These are phyloP conservation scores for Ceyx cyanopectus DNA, from an alignment of 2,113 vertebrate species.

Conservation along the genomic window DNA sequence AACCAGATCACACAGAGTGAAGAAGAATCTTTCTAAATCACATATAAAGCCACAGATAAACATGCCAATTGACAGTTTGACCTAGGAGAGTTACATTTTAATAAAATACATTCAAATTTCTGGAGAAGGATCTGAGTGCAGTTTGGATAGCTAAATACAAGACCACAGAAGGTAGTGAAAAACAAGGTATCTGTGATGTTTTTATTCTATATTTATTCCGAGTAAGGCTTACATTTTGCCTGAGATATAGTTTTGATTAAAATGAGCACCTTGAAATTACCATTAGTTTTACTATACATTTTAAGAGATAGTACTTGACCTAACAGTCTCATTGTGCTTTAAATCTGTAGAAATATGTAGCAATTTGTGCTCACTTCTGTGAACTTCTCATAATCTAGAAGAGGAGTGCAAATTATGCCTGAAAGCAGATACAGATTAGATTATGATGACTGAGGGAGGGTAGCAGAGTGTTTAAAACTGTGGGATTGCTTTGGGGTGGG, in stretches of 20 bases:
- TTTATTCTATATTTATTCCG: neutral
- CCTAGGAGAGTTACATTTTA: neutral
- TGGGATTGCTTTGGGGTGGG: neutral
- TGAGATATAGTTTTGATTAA: neutral
- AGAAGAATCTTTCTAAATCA: neutral
- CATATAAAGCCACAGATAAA: neutral
- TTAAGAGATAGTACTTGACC: neutral
- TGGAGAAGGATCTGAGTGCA: neutral
- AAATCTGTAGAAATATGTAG: neutral
- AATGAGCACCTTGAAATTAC: neutral
- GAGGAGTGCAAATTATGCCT: neutral
- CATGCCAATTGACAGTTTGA: neutral
- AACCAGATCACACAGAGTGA: neutral
- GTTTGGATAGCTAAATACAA: neutral
- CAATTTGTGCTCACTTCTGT: neutral
- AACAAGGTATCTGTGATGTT: neutral
- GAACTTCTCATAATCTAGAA: neutral
- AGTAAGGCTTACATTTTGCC: neutral
- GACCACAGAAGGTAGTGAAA: neutral
- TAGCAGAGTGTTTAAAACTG: neutral
- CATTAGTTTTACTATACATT: neutral
- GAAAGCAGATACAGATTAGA: neutral
- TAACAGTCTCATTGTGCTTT: neutral
- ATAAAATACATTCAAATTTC: neutral
- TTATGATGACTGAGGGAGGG: neutral